These are phyloP conservation scores for Dendrocopos noguchii DNA, from an alignment of 2,113 vertebrate species.

Conservation along the genomic window DNA sequence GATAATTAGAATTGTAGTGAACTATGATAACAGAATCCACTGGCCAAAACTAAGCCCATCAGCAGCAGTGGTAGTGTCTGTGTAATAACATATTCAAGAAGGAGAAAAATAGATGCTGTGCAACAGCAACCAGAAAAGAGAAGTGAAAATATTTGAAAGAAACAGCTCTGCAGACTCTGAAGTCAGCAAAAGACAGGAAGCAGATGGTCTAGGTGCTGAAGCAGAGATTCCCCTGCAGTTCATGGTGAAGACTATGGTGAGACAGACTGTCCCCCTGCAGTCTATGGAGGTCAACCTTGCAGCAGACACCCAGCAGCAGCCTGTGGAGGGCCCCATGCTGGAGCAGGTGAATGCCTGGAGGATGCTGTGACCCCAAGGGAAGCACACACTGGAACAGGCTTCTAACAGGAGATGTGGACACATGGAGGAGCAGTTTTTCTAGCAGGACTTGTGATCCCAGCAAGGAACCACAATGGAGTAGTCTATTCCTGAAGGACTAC, in stretches of 20 bases:
- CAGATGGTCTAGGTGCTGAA: neutral
- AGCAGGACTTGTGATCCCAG: too few species aligned
- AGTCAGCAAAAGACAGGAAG: neutral
- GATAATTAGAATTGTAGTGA: conserved; percentile 67
- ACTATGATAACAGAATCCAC: conserved; percentile 15
- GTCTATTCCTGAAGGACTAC: too few species aligned
- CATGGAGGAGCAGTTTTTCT: too few species aligned
- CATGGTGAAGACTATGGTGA: neutral
- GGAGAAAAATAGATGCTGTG: neutral
- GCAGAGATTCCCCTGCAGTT: neutral
- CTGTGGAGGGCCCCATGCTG: rapidly evolving
- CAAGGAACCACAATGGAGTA: too few species aligned
- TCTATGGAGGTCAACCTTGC: too few species aligned
- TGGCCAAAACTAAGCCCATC: neutral
- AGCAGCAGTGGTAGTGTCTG: neutral
- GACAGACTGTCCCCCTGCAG: neutral
- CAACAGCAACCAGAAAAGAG: neutral
- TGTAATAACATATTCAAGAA: neutral
- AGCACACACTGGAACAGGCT: neutral
- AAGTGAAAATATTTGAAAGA: neutral
- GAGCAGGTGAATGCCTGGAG: neutral
- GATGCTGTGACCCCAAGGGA: neutral
- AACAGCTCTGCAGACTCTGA: neutral
- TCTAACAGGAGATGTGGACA: neutral
- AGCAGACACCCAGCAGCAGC: neutral